Base-by-base conservation (phyloP, 2,888 invertebrate genomes). In the Cloeon dipterum region DNA sequence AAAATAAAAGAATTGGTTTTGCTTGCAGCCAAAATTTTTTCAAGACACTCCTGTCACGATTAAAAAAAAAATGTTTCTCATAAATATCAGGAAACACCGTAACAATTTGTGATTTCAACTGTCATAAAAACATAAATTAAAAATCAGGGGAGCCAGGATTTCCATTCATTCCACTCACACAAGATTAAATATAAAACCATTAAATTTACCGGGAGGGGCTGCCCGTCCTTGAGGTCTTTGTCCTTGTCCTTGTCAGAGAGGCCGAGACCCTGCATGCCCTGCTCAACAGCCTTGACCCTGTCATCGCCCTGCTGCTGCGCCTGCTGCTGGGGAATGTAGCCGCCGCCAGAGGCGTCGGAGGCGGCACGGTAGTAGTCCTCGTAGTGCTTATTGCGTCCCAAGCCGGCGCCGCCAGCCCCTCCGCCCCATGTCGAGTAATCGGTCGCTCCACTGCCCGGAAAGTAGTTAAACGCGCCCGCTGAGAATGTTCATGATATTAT, bases 391-490 rank as follows among this genome's bases (percentile, higher is more conserved):
- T 70, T 69, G 44, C 68, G 54, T 11, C 59, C 54, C 43, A 63
- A 49, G 64, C 67, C 42, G 50, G 55, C 54, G 65, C 67, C 50
- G 63, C 66, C 42, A 50, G 54, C 53, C 65, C 56, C 55, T 46
- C 75, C 78, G 41, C 69, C 69, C 79, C 81, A 81, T 23, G 79
- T 75, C 48, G 72, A 77, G 58, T 79, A 83, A 57, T 85, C 85
- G 3, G 29, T 29, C 5, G 29, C 29, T n/a, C 13, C 29, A 56
- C 77, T 81, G 50, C 79, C 77, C 52, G 75, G 79, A 57, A 78
- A 82, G 58, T 82, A 83, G 55, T 77, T 77, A 66, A 81, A 82
- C 11, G 29, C 29, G 5, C 29, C 29, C n/a, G 29, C n/a, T n/a
- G n/a, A n/a, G n/a, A n/a, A n/a, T n/a, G n/a, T n/a, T n/a, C n/a